Percentiles rank a stretch among this genome's conserved stretches.
Conservation (phyloP, 2,888 invertebrate species). For the Rhagonycha lutea region DNA sequence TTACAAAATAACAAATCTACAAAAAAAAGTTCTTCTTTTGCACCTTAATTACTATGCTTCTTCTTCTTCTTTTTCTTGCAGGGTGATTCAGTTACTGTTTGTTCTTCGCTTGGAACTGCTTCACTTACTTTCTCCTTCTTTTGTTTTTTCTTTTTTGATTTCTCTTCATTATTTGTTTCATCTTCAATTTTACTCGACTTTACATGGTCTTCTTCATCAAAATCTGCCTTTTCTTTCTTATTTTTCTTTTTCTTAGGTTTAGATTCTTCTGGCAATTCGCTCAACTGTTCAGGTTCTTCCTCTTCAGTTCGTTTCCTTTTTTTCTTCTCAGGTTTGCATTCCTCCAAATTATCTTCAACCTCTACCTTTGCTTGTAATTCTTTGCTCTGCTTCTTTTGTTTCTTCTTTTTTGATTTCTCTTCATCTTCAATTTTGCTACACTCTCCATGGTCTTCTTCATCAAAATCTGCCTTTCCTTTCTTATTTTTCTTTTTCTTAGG, state of each 20-base stretch:
- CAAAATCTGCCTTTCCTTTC: background rate
- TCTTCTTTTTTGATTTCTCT: background rate
- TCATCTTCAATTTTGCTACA: background rate
- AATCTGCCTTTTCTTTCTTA: background rate
- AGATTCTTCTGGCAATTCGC: background rate
- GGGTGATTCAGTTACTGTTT: background rate
- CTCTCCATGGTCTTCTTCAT: background rate
- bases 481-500: background rate
- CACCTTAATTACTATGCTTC: background rate
- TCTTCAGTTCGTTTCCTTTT: background rate
- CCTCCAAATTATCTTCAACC: background rate
- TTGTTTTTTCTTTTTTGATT: background rate
- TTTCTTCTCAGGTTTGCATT: background rate
- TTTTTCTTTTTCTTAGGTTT: background rate
- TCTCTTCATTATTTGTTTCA: background rate
- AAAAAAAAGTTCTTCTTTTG: too few relatives aligned
- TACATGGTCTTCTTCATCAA: background rate
- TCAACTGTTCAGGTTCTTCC: background rate
- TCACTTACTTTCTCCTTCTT: background rate
- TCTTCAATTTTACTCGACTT: background rate
- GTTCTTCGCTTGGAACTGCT: background rate
- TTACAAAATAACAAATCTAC: background rate
- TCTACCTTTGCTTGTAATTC: background rate
- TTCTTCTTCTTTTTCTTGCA: background rate
- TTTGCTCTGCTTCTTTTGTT: background rate